Evolutionary conservation across 2,113 vertebrate genomes (phyloP).

Genomic region (Mesembrinibis cayennensis): DNA sequence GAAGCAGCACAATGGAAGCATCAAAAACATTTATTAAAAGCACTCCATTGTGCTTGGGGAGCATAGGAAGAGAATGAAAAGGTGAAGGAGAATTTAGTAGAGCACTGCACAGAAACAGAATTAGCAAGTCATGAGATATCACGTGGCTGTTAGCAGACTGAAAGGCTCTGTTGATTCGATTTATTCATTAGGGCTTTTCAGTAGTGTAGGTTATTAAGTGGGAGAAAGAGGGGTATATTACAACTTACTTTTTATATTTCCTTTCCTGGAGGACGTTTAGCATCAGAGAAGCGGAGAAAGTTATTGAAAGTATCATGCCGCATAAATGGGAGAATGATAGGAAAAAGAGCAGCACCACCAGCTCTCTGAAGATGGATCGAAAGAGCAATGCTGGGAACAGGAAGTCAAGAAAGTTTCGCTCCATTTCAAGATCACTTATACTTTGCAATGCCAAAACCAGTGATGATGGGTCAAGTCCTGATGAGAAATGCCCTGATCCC

Average conservation of each 20-base stretch:
- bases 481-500: constrained; percentile 74
- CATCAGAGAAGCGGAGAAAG: background rate
- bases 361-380: constrained; percentile 83
- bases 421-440: constrained; percentile 89
- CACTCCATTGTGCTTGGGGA: constrained; percentile 20
- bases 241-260: constrained; percentile 49
- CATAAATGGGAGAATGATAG: constrained; percentile 59
- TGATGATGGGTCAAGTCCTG: constrained; percentile 80
- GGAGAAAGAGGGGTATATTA: constrained; percentile 24
- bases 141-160: constrained; percentile 57
- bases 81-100: constrained; percentile 43
- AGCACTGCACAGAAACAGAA: constrained; percentile 45
- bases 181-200: constrained; percentile 62
- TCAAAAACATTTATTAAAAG: constrained; percentile 35
- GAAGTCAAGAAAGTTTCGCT: constrained; percentile 81
- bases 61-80: constrained; percentile 39
- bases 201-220: constrained; percentile 4
- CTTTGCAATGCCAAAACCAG: constrained; percentile 84
- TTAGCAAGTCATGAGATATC: constrained; percentile 67
- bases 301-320: constrained; percentile 9
- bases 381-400: constrained; percentile 71
- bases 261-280: constrained; percentile 54
- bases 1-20: constrained; percentile 30
- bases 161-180: constrained; percentile 68
- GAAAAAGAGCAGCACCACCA: constrained; percentile 69